These are phyloP conservation scores for Rhamphomyia laevipes DNA, from an alignment of 2,888 invertebrate genomes.

Conservation along the genomic window DNA sequence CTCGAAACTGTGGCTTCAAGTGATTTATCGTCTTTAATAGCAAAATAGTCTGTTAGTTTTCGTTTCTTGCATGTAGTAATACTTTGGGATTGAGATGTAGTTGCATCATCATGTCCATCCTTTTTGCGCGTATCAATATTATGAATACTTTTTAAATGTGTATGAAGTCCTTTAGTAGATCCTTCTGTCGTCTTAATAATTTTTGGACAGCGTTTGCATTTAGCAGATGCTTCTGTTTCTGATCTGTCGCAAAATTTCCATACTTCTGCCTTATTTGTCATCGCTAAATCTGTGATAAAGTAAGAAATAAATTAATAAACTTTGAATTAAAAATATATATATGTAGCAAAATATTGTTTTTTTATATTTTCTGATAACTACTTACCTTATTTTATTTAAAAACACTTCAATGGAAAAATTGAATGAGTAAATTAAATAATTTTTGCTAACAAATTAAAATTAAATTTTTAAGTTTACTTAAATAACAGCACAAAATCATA, in stretches of 20 bases:
- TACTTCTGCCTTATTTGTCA: background rate
- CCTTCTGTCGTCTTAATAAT: background rate
- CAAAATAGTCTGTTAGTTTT: background rate
- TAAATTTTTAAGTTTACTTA: no score
- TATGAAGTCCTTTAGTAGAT: background rate
- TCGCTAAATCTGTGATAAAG: background rate
- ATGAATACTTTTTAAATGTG: slow-evolving; percentile 1
- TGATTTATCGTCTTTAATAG: slow-evolving; percentile 2
- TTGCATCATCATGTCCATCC: slow-evolving; percentile 1
- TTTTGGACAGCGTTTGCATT: background rate
- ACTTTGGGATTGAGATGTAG: slow-evolving; percentile 2
- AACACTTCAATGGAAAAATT: no score
- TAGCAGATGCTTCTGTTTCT: background rate
- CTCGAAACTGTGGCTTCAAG: slow-evolving; percentile 1
- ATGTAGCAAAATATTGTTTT: no score
- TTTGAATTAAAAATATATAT: no score
- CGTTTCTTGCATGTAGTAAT: slow-evolving; percentile 1
- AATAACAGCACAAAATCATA: background rate
- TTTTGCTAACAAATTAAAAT: no score
- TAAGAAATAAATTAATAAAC: no score
- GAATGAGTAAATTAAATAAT: no score
- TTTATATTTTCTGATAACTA: no score
- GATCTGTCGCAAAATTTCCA: background rate
- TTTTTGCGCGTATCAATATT: slow-evolving; percentile 1
- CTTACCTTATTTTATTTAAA: no score